Base-by-base conservation (phyloP, 2,888 invertebrate genomes). In the Allacma fusca region DNA sequence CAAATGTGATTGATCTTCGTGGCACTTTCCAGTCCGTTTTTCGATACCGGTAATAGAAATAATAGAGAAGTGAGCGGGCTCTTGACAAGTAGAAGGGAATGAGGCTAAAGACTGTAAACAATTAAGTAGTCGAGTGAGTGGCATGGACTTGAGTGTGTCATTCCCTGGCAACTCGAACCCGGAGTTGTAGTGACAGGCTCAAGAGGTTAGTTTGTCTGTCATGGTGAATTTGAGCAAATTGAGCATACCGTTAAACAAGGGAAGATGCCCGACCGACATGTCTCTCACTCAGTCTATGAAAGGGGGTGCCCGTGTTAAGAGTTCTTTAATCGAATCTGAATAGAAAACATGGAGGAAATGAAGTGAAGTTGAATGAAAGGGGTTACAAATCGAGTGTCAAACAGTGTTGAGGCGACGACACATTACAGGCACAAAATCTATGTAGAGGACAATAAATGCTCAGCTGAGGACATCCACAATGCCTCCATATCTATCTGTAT, bases 301-400 rank as follows among this genome's bases (percentile, higher is more conserved):
- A 50, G 19, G 73, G 59, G 73, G 64, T 73, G 62, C 62, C 40
- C 64, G 7, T 73, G 67, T 59, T 69, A 75, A 75, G 69, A 75
- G 75, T 68, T 75, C 50, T 75, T 75, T 75, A 75, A 75, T 75
- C 75, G 29, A 75, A 69, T 74, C 75, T 75, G 44, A 75, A 75
- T 75, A 67, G 29, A 50, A 65, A 50, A 57, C 19, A 62, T 75
- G 75, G 64, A 40, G 64, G 57, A 70, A 23, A 70, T 70, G 70
- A 70, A 70, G 64, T 70, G 70, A 70, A 44, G 64, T 73, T 73
- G 73, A 72, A 72, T 72, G 72, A 62, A 62, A 73, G 59, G 73
- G 73, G 73, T 62, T 73, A 62, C 62, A 73, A 62, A 73, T 73
- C 62, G 40, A 73, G 73, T 73, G 73, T 73, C 73, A 73, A 73